Conservation (phyloP, 92 coral and sea anemone genomes). For the Actinernus sp. region DNA sequence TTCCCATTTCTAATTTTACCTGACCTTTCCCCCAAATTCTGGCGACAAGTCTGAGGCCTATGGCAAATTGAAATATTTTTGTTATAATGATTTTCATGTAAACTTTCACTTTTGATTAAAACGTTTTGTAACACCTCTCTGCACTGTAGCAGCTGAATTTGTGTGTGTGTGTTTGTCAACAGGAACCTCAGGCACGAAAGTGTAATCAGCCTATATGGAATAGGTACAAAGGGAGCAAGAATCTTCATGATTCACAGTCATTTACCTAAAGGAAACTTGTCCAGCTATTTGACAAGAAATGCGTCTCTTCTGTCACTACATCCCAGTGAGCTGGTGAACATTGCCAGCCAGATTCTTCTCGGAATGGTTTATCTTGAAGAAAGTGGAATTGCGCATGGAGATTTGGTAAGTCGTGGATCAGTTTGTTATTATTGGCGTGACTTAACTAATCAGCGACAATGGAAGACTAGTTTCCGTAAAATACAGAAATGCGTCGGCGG, state of each 20-base stretch:
- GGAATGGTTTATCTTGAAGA: constrained; percentile 82
- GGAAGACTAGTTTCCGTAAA: no score
- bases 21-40: no score
- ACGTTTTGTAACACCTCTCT: no score
- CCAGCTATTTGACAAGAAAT: constrained; percentile 60
- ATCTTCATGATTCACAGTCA: constrained; percentile 68
- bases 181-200: constrained; percentile 86
- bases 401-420: constrained; percentile 83
- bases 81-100: no score
- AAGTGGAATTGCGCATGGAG: constrained; percentile 65
- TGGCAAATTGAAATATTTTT: background rate
- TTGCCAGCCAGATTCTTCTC: constrained; percentile 58
- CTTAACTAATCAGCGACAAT: no score
- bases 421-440: no score
- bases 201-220: constrained; percentile 52
- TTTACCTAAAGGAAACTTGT: constrained; percentile 62
- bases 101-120: no score
- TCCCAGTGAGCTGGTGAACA: constrained; percentile 65
- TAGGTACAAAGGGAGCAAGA: constrained; percentile 66
- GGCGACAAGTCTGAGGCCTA: no score
- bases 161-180: background rate
- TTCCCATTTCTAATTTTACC: no score
- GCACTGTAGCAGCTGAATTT: no score
- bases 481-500: no score
- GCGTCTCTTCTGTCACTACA: constrained; percentile 54